Conservation (phyloP, 2,797 vertebrate genomes). For the Serranus cabrilla region DNA sequence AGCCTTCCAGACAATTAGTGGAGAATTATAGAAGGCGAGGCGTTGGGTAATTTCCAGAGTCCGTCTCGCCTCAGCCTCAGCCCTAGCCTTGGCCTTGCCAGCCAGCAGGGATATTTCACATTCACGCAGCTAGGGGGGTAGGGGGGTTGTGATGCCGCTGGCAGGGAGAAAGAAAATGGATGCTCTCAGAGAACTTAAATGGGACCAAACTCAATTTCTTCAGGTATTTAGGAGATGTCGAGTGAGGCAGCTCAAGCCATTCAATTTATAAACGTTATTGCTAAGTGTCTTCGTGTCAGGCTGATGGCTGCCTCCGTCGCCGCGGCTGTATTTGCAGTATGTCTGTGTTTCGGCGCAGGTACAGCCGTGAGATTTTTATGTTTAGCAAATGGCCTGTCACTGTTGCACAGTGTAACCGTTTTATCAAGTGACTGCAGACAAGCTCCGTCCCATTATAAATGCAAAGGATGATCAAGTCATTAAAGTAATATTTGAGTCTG, state of each 20-base stretch:
- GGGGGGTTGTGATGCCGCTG: constrained; percentile 49
- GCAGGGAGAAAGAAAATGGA: constrained; percentile 60
- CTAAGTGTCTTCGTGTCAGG: constrained; percentile 48
- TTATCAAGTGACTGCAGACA: constrained; percentile 72
- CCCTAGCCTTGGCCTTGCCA: constrained; percentile 62
- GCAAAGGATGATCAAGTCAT: constrained; percentile 79
- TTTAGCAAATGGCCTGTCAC: constrained; percentile 67
- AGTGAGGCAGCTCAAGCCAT: constrained; percentile 49
- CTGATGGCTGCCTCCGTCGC: constrained; percentile 19
- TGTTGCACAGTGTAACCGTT: constrained; percentile 47
- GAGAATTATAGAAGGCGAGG: constrained; percentile 79
- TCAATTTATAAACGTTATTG: constrained; percentile 54
- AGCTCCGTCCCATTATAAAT: constrained; percentile 70
- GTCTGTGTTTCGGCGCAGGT: constrained; percentile 51
- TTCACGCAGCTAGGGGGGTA: constrained; percentile 62
- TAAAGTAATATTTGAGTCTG: constrained; percentile 73
- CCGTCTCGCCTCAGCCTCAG: constrained; percentile 64
- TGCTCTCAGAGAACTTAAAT: constrained; percentile 59
- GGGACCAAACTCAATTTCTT: constrained; percentile 68
- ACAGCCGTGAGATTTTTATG: constrained; percentile 38
- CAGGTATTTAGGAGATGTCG: constrained; percentile 69
- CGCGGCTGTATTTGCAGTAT: constrained; percentile 17
- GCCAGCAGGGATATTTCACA: constrained; percentile 71
- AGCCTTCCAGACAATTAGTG: constrained; percentile 85
- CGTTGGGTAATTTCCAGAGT: constrained; percentile 78